A percentile compares a stretch with the other conserved stretches of the same genome.
Conservation (phyloP, 2,888 invertebrate species). For the Pristionchus exspectatus region DNA sequence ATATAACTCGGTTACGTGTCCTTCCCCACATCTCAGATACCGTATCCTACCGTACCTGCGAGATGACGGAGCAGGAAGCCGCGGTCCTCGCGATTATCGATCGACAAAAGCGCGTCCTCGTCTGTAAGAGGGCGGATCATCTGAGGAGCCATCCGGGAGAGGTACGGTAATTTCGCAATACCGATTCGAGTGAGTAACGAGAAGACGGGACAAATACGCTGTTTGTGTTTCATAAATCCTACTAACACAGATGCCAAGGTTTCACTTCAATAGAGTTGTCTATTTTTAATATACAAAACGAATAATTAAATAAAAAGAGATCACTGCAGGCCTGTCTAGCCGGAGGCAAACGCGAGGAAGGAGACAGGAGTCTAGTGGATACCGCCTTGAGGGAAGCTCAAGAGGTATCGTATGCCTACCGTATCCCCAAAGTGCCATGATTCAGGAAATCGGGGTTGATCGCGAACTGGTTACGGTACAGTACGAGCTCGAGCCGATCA, state of each 20-base stretch:
- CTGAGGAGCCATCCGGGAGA: slow-evolving; percentile 49
- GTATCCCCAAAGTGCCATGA: neutral
- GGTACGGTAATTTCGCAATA: neutral
- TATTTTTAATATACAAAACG: no score
- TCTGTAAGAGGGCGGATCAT: slow-evolving; percentile 45
- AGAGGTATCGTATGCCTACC: neutral
- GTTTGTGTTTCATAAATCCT: no score
- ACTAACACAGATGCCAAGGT: no score
- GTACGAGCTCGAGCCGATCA: slow-evolving; percentile 36
- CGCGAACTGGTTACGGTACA: neutral
- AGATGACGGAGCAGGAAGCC: slow-evolving; percentile 19
- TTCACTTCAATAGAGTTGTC: no score
- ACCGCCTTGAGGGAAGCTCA: slow-evolving; percentile 53
- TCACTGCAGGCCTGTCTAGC: slow-evolving; percentile 35
- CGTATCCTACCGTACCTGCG: slow-evolving; percentile 23
- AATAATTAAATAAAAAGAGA: neutral
- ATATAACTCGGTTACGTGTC: no score
- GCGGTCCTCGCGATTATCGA: slow-evolving; percentile 50
- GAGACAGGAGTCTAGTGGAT: slow-evolving; percentile 36
- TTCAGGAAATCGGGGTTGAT: slow-evolving; percentile 43
- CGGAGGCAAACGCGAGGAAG: slow-evolving; percentile 43
- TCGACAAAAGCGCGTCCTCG: slow-evolving; percentile 19
- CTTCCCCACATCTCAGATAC: neutral
- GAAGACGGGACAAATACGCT: neutral
- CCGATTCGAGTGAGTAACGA: neutral